Evolutionary conservation across 2,797 vertebrate species (phyloP), one percentile per base, ranked within the genome.

Genomic region (Pseudotriccus pelzelni): DNA sequence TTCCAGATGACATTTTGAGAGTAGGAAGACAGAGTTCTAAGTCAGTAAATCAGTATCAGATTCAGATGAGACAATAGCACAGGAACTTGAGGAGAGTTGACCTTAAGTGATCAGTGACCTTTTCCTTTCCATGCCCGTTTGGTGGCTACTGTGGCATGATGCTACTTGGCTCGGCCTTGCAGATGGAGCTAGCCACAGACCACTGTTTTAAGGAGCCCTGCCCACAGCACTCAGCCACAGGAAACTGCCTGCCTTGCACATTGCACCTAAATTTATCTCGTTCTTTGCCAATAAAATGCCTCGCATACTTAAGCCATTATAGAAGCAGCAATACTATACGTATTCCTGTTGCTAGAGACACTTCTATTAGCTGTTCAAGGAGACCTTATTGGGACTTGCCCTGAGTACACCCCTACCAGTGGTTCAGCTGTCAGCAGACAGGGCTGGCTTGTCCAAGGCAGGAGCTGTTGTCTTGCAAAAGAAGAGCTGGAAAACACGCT

Each of bases 391-490:
- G 41, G 7, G 43, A 41, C 63, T 87, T 87, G 39, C 34, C 46
- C 60, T 50, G 15, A 76, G 12, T 41, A 55, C 19, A 62, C 6
- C 7, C 25, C 30, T 62, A 13, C 6, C 5, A 30, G 32, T n/a
- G 15, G 14, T 49, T 80, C 25, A 56, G 17, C 9, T 0, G 0
- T 16, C 3, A 1, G 28, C 68, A 66, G 30, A 12, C 2, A 25
- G 37, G 25, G 17, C 23, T 22, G 25, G 13, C 12, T 84, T 17
- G 41, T 8, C 9, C 9, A 32, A 0, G 1, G 34, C 47, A 72
- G 59, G 21, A 85, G 8, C 21, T 64, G 12, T 34, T 64, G 27
- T 81, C 7, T 8, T 72, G 6, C 6, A 25, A 34, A 41, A 9
- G 43, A 66, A 70, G 41, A 84, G 15, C 6, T 74, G 52, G 27